These are phyloP conservation scores for Prolemur simus DNA, from an alignment of 2,113 vertebrate genomes.

Conservation along the genomic window DNA sequence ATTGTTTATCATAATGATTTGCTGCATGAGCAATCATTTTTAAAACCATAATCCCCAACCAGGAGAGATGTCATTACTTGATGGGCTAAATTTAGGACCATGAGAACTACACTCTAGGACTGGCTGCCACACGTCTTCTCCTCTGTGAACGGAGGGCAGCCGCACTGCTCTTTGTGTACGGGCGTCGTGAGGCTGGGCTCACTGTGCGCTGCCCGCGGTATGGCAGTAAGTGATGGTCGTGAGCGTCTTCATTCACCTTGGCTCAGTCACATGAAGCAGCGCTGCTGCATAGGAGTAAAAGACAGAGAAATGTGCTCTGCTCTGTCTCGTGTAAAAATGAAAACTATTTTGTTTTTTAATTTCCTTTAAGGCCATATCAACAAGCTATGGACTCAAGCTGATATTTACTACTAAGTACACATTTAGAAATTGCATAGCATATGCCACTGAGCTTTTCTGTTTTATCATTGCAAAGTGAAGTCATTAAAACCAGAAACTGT, in stretches of 20 bases:
- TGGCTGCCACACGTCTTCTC: background rate
- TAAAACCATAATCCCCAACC: constrained; percentile 53
- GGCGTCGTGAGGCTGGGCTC: background rate
- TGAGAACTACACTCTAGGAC: background rate
- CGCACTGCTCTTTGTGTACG: background rate
- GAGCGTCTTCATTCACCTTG: background rate
- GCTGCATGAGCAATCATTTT: constrained; percentile 32
- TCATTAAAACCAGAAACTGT: background rate
- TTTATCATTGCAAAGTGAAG: background rate
- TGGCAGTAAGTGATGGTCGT: too few relatives aligned
- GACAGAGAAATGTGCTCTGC: background rate
- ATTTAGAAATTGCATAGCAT: background rate
- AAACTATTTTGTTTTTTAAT: background rate
- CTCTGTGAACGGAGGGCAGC: background rate
- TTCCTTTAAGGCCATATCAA: background rate
- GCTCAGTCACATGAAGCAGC: background rate
- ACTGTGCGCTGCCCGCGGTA: too few relatives aligned
- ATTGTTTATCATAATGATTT: constrained; percentile 52
- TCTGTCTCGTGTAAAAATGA: background rate
- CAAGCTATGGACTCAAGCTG: constrained; percentile 1
- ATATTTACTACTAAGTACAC: background rate
- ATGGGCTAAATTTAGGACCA: constrained; percentile 47
- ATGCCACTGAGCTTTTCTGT: background rate
- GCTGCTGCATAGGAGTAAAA: background rate
- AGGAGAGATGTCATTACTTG: background rate